Conservation (phyloP, 2,797 vertebrate genomes). For the Gymnopithys bicolor region DNA sequence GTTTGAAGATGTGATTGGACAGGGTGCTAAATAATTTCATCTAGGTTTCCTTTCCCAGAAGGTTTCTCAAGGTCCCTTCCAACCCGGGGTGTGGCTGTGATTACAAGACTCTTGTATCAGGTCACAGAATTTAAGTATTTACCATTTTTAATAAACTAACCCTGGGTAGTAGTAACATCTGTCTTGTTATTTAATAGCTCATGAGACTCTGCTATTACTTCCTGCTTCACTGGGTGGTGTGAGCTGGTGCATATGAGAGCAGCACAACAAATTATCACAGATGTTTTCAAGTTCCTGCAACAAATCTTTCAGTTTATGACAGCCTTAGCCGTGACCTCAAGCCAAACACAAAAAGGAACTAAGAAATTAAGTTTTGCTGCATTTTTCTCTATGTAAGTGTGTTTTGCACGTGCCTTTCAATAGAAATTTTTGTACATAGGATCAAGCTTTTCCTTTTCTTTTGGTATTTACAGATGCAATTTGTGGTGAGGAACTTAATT, state of each 20-base stretch:
- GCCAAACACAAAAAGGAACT: background rate
- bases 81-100: background rate
- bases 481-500: background rate
- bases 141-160: background rate
- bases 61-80: background rate
- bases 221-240: background rate
- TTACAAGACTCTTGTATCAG: background rate
- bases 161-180: background rate
- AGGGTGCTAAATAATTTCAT: background rate
- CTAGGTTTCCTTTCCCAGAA: background rate
- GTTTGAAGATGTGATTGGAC: background rate
- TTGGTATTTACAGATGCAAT: background rate
- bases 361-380: background rate
- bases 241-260: background rate
- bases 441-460: background rate
- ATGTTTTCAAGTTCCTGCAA: background rate
- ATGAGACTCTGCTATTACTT: background rate
- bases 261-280: background rate
- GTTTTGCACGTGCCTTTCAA: background rate
- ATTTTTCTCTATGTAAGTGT: fast-evolving
- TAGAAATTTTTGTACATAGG: background rate
- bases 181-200: background rate
- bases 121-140: background rate
- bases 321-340: background rate
- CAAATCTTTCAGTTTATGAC: background rate